These are phyloP conservation scores for Cistogaster globosa DNA, from an alignment of 2,888 invertebrate species.

Conservation along the genomic window DNA sequence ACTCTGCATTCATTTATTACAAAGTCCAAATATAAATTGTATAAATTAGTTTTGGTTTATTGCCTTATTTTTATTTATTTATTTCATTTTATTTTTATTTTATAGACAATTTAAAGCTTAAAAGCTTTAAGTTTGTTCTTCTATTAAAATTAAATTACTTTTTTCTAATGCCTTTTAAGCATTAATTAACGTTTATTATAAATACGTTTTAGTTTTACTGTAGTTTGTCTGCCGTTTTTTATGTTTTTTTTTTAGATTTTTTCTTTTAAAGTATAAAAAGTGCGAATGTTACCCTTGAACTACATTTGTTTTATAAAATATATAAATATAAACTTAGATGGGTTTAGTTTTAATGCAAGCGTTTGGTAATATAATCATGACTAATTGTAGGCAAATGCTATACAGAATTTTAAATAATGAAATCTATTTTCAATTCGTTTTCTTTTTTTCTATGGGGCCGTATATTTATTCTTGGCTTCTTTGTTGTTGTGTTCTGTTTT, in stretches of 20 bases:
- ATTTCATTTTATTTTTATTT: too few species aligned
- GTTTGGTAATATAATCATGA: conserved; percentile 33
- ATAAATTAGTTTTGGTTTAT: too few species aligned
- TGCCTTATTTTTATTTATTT: too few species aligned
- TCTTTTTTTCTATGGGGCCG: conserved; percentile 9
- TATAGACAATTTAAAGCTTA: neutral
- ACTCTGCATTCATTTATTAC: too few species aligned
- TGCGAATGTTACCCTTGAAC: conserved; percentile 69
- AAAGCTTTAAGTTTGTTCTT: conserved; percentile 34
- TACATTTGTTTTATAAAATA: conserved; percentile 45
- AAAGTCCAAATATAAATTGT: too few species aligned
- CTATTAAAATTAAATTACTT: conserved; percentile 33
- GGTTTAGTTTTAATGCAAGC: neutral
- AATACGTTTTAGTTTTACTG: conserved; percentile 46
- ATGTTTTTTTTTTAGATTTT: conserved; percentile 21
- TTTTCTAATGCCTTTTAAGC: conserved; percentile 38
- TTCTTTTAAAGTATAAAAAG: conserved; percentile 49
- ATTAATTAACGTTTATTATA: conserved; percentile 57
- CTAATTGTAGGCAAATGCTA: conserved; percentile 42
- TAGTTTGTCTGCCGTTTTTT: neutral
- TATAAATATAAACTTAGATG: conserved; percentile 28
- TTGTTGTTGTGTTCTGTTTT: neutral
- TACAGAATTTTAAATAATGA: conserved; percentile 3
- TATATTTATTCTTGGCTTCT: conserved; percentile 45
- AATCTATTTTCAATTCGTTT: conserved; percentile 29